These are phyloP conservation scores for Nansenia antarctica DNA, from an alignment of 2,113 vertebrate species.

Conservation along the genomic window DNA sequence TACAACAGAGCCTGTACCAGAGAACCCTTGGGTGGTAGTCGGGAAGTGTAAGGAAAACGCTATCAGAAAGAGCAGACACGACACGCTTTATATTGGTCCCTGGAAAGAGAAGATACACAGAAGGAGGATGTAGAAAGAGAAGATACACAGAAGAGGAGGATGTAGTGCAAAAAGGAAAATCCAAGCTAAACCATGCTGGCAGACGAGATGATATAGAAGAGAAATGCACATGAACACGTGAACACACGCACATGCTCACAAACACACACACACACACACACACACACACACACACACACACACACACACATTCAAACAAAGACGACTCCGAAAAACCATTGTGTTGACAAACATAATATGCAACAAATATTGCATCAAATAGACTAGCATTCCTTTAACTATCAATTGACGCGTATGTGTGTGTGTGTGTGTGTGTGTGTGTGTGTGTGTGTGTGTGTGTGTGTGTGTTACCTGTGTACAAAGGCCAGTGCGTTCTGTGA, in stretches of 20 bases:
- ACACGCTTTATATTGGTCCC: constrained; percentile 77
- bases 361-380: too few species aligned
- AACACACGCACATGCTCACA: neutral
- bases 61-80: constrained; percentile 78
- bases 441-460: constrained; percentile 60
- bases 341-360: too few species aligned
- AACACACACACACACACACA: neutral
- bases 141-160: constrained; percentile 46
- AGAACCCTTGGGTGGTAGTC: too few species aligned
- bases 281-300: constrained; percentile 7
- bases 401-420: constrained; percentile 72
- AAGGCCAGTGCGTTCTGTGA: constrained; percentile 94
- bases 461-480: constrained; percentile 89
- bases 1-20: neutral
- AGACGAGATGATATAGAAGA: too few species aligned
- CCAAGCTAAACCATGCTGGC: constrained; percentile 8
- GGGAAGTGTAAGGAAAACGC: constrained; percentile 52
- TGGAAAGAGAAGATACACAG: constrained; percentile 65
- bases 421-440: constrained; percentile 81
- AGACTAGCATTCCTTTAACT: too few species aligned
- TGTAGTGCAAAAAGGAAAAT: constrained; percentile 10
- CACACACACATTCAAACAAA: neutral
- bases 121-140: constrained; percentile 54
- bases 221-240: constrained; percentile 9
- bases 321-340: too few species aligned